Conservation (phyloP, 1,140 invertebrate species). For the Wasmannia auropunctata region DNA sequence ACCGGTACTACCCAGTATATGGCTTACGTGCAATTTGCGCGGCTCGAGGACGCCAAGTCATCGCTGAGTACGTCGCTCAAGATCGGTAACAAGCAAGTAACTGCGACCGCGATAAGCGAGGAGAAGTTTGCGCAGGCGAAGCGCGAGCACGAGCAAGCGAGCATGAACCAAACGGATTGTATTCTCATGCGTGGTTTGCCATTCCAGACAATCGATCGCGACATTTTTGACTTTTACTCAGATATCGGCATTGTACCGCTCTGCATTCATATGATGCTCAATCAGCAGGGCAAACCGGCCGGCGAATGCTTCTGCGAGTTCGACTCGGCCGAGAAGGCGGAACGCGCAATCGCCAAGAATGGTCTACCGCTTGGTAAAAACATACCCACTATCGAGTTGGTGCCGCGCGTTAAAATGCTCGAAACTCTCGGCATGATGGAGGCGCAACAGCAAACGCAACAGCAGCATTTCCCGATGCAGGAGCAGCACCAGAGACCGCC, state of each 20-base stretch:
- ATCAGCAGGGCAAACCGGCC: slow-evolving; percentile 88
- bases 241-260: slow-evolving; percentile 91
- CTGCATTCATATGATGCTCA: slow-evolving; percentile 92
- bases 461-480: slow-evolving; percentile 72
- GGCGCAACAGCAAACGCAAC: slow-evolving; percentile 71
- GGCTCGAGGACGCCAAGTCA: slow-evolving; percentile 88
- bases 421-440: slow-evolving; percentile 81
- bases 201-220: slow-evolving; percentile 89
- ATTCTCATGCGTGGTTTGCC: slow-evolving; percentile 92
- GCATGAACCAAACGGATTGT: slow-evolving; percentile 85
- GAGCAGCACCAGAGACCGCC: slow-evolving; percentile 73
- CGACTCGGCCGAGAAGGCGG: slow-evolving; percentile 88
- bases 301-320: slow-evolving; percentile 96
- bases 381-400: slow-evolving; percentile 88
- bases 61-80: slow-evolving; percentile 86
- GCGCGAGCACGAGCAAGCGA: slow-evolving; percentile 81
- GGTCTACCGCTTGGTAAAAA: slow-evolving; percentile 88
- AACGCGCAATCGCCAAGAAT: slow-evolving; percentile 90
- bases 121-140: slow-evolving; percentile 86
- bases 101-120: slow-evolving; percentile 85
- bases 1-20: slow-evolving; percentile 86
- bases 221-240: slow-evolving; percentile 92
- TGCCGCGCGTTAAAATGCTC: slow-evolving; percentile 88
- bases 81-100: slow-evolving; percentile 87
- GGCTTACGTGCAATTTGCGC: slow-evolving; percentile 91